These are phyloP conservation scores for Lophochroa leadbeateri DNA, from an alignment of 2,113 vertebrate species.

Conservation along the genomic window DNA sequence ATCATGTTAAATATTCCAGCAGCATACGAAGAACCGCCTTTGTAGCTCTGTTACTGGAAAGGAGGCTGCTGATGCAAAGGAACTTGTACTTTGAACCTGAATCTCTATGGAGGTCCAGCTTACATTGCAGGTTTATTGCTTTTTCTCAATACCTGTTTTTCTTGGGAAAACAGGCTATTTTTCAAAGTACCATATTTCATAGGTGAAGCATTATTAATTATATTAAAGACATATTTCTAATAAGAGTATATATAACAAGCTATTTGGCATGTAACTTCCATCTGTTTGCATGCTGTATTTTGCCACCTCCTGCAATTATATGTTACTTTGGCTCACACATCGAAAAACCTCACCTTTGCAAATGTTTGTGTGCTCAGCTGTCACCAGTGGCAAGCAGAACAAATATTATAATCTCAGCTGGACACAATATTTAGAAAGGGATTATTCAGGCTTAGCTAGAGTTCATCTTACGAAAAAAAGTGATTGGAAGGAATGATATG, in stretches of 20 bases:
- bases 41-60: background rate
- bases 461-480: background rate
- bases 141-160: slow-evolving; percentile 23
- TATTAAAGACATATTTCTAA: slow-evolving; percentile 51
- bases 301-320: slow-evolving; percentile 21
- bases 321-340: background rate
- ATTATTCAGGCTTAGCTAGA: slow-evolving; percentile 43
- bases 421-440: slow-evolving; percentile 57
- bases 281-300: slow-evolving; percentile 16
- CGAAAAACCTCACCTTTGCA: background rate
- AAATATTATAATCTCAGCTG: slow-evolving; percentile 52
- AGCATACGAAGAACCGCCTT: background rate
- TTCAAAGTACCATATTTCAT: slow-evolving; percentile 6
- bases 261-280: slow-evolving; percentile 22
- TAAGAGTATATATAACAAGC: background rate
- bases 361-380: slow-evolving; percentile 53
- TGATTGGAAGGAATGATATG: background rate
- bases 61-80: background rate
- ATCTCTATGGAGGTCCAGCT: background rate
- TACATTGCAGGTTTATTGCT: background rate
- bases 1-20: background rate
- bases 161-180: slow-evolving; percentile 21
- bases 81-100: background rate
- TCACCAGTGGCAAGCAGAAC: slow-evolving; percentile 29
- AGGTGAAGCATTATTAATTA: background rate